Evolutionary conservation across 2,888 invertebrate species (phyloP).

Genomic region (Lypha dubia): DNA sequence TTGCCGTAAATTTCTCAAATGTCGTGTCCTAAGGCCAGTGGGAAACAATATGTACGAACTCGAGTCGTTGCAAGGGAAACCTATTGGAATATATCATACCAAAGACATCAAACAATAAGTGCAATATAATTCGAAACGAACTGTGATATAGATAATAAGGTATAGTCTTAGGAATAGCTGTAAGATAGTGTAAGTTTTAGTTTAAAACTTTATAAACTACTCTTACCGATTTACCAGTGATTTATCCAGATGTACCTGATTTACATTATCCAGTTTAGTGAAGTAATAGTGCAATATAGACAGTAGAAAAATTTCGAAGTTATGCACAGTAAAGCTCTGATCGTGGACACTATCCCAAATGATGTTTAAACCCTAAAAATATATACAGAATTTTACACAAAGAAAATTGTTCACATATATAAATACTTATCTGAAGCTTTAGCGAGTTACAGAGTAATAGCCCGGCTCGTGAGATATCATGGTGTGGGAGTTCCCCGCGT

Average conservation of each 20-base stretch:
- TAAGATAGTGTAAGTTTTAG: not conserved
- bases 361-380: too few species aligned
- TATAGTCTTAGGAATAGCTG: not conserved
- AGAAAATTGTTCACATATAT: not conserved
- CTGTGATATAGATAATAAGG: not conserved
- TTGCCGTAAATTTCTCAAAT: not conserved
- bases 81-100: not conserved
- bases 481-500: slow-evolving; percentile 1
- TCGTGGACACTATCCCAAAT: not conserved
- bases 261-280: too few species aligned
- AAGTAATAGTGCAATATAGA: not conserved
- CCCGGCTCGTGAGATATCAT: not conserved
- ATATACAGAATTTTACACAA: not conserved
- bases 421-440: not conserved
- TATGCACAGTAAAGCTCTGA: too few species aligned
- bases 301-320: too few species aligned
- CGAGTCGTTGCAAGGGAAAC: not conserved
- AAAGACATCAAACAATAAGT: slow-evolving; percentile 6
- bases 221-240: not conserved
- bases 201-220: not conserved
- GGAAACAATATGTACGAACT: not conserved
- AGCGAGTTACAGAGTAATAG: not conserved
- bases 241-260: too few species aligned
- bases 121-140: not conserved
- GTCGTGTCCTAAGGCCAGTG: not conserved